These are phyloP conservation scores for Carpatolechia fugitivella DNA, from an alignment of 2,888 invertebrate species.

Conservation along the genomic window DNA sequence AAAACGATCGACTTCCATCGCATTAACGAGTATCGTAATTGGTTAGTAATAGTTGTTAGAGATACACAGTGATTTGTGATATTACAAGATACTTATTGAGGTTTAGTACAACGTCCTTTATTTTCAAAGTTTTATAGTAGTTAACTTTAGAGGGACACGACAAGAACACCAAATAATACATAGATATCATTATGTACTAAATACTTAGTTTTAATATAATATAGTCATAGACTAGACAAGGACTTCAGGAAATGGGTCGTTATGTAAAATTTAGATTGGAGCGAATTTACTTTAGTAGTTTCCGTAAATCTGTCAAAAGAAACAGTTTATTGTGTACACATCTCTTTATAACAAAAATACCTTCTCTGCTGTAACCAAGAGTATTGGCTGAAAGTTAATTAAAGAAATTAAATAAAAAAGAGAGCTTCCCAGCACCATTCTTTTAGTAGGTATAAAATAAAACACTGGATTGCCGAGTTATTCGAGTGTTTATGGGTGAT, in stretches of 20 bases:
- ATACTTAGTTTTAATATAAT: conserved; percentile 12
- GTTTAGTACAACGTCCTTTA: conserved; percentile 72
- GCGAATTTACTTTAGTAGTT: not conserved
- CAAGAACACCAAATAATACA: conserved; percentile 69
- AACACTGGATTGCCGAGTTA: not conserved
- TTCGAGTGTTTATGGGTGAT: conserved; percentile 17
- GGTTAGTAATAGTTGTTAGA: conserved; percentile 64
- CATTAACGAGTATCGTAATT: conserved; percentile 49
- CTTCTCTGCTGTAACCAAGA: not conserved
- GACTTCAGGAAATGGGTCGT: conserved; percentile 34
- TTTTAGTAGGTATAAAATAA: not conserved
- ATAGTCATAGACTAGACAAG: conserved; percentile 30
- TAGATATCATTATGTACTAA: conserved; percentile 8
- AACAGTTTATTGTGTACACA: not conserved
- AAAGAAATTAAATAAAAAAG: not conserved
- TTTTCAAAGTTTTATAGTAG: conserved; percentile 66
- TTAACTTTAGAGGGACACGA: conserved; percentile 66
- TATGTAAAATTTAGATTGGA: conserved; percentile 18
- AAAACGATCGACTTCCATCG: conserved; percentile 48
- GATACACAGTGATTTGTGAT: conserved; percentile 76
- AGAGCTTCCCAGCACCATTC: conserved; percentile 12
- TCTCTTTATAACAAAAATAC: not conserved
- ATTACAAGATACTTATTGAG: conserved; percentile 72
- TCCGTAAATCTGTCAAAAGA: not conserved
- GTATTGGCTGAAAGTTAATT: not conserved